Percentiles rank a stretch among this genome's conserved stretches.
Conservation (phyloP, 2,888 invertebrate genomes). For the Agrochola lychnidis region DNA sequence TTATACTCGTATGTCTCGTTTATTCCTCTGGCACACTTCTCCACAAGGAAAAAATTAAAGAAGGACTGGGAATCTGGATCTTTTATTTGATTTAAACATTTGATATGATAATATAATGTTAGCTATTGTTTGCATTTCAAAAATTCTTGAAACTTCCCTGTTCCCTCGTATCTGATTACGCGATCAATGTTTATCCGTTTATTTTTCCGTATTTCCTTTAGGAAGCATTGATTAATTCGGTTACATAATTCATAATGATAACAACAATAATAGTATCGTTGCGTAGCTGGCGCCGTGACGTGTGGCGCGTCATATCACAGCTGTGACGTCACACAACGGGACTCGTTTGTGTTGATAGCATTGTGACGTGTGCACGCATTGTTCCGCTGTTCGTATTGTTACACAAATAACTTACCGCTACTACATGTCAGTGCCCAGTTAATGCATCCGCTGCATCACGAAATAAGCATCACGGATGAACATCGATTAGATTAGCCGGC, state of each 20-base stretch:
- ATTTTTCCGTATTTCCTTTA: constrained; percentile 20
- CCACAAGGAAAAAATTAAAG: not conserved
- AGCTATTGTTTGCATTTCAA: not conserved
- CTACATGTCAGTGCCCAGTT: constrained; percentile 1
- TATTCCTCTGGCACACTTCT: not conserved
- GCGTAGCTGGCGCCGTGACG: constrained; percentile 26
- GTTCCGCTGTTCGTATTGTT: constrained; percentile 27
- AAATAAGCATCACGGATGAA: not conserved
- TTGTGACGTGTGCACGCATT: constrained; percentile 35
- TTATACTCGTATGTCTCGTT: not conserved
- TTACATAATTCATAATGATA: constrained; percentile 18
- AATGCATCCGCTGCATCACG: constrained; percentile 10
- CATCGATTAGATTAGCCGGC: not conserved
- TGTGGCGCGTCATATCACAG: constrained; percentile 22
- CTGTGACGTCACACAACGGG: constrained; percentile 57
- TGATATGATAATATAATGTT: not conserved
- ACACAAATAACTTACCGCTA: constrained; percentile 4
- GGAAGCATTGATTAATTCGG: constrained; percentile 16
- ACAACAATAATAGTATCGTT: constrained; percentile 23
- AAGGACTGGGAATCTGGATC: not conserved
- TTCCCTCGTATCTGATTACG: not conserved
- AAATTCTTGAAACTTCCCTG: not conserved
- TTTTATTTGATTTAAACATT: not conserved
- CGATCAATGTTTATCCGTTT: not conserved
- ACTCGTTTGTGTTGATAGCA: constrained; percentile 18